These are phyloP conservation scores for Noctua pronuba DNA, from an alignment of 2,888 invertebrate genomes.

Conservation along the genomic window DNA sequence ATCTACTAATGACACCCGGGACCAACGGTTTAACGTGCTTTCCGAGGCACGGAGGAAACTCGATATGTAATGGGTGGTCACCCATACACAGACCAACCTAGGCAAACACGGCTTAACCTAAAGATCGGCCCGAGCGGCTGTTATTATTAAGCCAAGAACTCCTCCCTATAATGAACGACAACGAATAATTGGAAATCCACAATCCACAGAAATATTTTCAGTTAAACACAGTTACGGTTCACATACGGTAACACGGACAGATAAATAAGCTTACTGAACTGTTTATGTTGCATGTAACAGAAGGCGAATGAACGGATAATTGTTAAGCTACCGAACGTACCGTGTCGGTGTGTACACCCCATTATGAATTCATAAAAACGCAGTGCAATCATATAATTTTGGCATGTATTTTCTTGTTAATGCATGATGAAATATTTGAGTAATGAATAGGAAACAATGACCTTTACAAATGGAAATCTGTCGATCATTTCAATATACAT, in stretches of 20 bases:
- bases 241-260: constrained; percentile 15
- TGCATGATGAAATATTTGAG: constrained; percentile 16
- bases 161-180: not conserved
- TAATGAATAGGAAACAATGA: constrained; percentile 12
- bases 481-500: not conserved
- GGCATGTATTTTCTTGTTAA: constrained; percentile 11
- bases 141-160: too few species aligned
- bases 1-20: too few species aligned
- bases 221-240: constrained; percentile 7
- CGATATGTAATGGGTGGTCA: too few species aligned
- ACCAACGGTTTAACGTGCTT: too few species aligned
- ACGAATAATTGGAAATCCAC: not conserved
- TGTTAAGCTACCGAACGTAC: constrained; percentile 1
- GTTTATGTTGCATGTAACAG: constrained; percentile 31
- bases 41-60: too few species aligned
- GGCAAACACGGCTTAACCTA: too few species aligned
- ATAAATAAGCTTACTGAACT: constrained; percentile 31
- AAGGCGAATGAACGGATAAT: constrained; percentile 22
- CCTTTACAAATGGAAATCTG: not conserved
- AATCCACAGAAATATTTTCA: not conserved
- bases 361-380: constrained; percentile 26
- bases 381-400: constrained; percentile 11
- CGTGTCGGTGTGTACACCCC: constrained; percentile 21
- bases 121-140: too few species aligned
- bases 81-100: too few species aligned